phyloP scores from a whole-genome alignment of 2,888 invertebrate genomes.

The Eupithecia vulgata region DNA sequence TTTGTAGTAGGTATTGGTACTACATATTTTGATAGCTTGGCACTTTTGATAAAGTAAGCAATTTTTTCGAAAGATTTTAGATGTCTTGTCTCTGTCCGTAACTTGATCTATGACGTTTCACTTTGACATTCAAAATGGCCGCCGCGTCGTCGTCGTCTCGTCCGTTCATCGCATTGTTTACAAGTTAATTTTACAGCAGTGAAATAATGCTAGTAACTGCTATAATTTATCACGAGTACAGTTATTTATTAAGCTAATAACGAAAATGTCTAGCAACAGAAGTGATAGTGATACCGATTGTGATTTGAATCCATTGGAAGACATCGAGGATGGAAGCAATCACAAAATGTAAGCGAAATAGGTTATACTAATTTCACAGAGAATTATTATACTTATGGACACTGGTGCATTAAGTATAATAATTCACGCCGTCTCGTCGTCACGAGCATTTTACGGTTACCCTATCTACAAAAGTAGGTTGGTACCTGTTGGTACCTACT shows the following conservation, averaged over 20 bases:
- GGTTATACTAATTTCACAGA: background rate
- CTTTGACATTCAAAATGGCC: conserved; percentile 11
- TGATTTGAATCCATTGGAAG: background rate
- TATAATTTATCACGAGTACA: conserved; percentile 5
- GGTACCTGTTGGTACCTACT: too few relatives aligned
- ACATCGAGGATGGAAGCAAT: background rate
- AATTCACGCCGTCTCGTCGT: too few relatives aligned
- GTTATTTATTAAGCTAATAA: conserved; percentile 1
- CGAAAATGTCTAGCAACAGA: background rate
- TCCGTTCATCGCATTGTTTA: background rate
- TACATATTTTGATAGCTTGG: too few relatives aligned
- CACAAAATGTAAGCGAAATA: conserved; percentile 1
- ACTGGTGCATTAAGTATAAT: background rate
- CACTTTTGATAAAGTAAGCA: background rate
- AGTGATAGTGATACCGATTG: conserved; percentile 1
- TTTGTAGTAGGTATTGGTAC: too few relatives aligned
- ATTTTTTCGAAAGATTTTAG: background rate
- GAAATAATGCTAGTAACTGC: background rate
- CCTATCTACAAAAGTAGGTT: too few relatives aligned
- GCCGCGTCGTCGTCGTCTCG: background rate
- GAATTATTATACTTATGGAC: background rate
- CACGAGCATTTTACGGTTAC: too few relatives aligned
- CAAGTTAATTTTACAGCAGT: conserved; percentile 9
- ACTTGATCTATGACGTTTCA: background rate
- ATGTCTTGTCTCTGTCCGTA: background rate